Conservation (phyloP, 2,113 vertebrate species). For the Elgaria multicarinata region DNA sequence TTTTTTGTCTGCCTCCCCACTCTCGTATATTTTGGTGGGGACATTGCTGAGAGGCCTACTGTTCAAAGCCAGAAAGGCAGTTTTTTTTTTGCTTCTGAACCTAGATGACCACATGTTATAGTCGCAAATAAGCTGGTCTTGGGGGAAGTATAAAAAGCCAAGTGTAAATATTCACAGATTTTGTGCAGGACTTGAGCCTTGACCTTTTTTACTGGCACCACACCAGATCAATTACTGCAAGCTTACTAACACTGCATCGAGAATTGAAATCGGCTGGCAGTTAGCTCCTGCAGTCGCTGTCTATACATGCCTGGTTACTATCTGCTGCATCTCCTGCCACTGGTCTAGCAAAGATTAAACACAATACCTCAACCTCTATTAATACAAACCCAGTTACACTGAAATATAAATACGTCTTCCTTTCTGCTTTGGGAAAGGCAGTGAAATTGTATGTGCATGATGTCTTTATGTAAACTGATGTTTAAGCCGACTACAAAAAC, state of each 20-base stretch:
- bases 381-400: not conserved
- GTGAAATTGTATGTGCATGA: not conserved
- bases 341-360: not conserved
- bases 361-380: not conserved
- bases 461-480: not conserved
- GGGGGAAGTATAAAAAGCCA: conserved; percentile 8
- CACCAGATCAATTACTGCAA: conserved; percentile 23
- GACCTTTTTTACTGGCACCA: conserved; percentile 21
- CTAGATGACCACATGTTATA: conserved; percentile 22
- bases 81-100: not conserved
- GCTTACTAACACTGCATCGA: conserved; percentile 21
- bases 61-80: not conserved
- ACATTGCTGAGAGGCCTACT: not conserved
- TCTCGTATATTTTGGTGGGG: not conserved
- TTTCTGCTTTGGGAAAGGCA: not conserved
- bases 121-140: conserved; percentile 16
- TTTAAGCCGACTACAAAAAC: not conserved
- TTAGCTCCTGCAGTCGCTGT: not conserved
- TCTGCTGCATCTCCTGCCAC: not conserved
- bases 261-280: conserved; percentile 18
- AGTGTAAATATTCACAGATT: conserved; percentile 25
- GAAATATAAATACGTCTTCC: not conserved
- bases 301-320: not conserved
- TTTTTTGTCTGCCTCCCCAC: not conserved
- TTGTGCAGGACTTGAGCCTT: not conserved